These are phyloP conservation scores for Hemibagrus wyckioides DNA, from an alignment of 2,113 vertebrate species.

Conservation along the genomic window DNA sequence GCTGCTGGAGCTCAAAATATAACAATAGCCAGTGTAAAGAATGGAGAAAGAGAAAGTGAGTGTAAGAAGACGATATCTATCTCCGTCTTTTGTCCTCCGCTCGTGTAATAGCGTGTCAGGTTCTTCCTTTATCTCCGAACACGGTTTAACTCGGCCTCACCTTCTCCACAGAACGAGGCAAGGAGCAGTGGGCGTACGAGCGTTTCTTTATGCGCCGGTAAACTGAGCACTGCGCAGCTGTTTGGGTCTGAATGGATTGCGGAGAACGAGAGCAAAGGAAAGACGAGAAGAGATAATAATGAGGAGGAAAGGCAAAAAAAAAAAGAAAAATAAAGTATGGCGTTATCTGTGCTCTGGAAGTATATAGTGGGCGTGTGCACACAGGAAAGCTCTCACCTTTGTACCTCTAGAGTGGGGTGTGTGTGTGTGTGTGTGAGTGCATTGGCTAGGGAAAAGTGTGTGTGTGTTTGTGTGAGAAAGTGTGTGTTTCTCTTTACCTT, in stretches of 20 bases:
- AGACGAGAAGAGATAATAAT: not conserved
- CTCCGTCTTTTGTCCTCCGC: constrained; percentile 7
- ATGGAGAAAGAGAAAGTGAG: not conserved
- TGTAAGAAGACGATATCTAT: not conserved
- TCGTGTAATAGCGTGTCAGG: constrained; percentile 20
- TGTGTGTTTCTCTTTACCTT: constrained; percentile 63
- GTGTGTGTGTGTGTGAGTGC: not conserved
- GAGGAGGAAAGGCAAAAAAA: not conserved
- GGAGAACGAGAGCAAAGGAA: not conserved
- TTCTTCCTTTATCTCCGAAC: constrained; percentile 15
- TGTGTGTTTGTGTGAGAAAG: constrained; percentile 27
- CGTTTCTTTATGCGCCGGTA: constrained; percentile 23
- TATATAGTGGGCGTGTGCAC: constrained; percentile 17
- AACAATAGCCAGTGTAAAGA: not conserved
- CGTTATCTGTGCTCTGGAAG: constrained; percentile 4
- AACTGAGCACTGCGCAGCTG: constrained; percentile 20
- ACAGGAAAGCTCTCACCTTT: constrained; percentile 14
- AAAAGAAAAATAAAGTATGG: not conserved
- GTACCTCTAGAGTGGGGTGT: not conserved
- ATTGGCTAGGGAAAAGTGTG: not conserved
- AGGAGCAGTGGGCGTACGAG: not conserved
- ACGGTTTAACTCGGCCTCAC: not conserved
- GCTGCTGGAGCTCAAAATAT: not conserved
- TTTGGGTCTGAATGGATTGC: not conserved
- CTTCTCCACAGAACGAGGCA: not conserved